A percentile compares a stretch with the other conserved stretches of the same genome.
Conservation (phyloP, 2,888 invertebrate species). For the Monochamus alternatus region DNA sequence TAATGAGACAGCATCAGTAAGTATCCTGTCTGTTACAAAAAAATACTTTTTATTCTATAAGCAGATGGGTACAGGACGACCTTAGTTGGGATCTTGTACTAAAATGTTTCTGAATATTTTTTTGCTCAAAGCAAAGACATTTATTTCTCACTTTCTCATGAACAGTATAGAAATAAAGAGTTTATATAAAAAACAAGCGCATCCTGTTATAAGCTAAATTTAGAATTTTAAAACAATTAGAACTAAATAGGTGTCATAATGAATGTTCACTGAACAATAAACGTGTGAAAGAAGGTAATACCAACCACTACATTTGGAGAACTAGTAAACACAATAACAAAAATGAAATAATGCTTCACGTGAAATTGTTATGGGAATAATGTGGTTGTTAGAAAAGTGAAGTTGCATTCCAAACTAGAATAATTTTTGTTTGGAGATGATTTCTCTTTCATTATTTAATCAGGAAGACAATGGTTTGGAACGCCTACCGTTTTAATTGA, state of each 20-base stretch:
- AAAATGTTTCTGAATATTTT: too few species aligned
- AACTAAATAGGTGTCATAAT: conserved; percentile 1
- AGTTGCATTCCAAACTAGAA: not conserved
- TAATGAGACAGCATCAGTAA: too few species aligned
- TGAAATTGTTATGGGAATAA: not conserved
- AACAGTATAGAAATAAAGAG: too few species aligned
- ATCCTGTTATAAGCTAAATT: too few species aligned
- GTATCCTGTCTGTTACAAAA: too few species aligned
- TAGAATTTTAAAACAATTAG: not conserved
- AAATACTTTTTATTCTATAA: too few species aligned
- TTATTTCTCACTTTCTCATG: too few species aligned
- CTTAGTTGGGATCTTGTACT: too few species aligned
- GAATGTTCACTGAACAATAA: not conserved
- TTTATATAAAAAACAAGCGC: too few species aligned
- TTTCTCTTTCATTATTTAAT: conserved; percentile 26
- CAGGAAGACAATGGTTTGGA: not conserved
- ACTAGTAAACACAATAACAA: not conserved
- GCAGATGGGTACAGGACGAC: too few species aligned
- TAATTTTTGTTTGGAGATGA: conserved; percentile 7
- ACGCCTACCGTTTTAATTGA: not conserved
- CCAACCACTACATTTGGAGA: not conserved
- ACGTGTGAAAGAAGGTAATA: not conserved
- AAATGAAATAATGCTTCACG: not conserved
- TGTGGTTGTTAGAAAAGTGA: not conserved
- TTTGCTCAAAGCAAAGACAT: too few species aligned